Evolutionary conservation across 2,888 invertebrate genomes (phyloP).

Genomic region (Agrochola litura): DNA sequence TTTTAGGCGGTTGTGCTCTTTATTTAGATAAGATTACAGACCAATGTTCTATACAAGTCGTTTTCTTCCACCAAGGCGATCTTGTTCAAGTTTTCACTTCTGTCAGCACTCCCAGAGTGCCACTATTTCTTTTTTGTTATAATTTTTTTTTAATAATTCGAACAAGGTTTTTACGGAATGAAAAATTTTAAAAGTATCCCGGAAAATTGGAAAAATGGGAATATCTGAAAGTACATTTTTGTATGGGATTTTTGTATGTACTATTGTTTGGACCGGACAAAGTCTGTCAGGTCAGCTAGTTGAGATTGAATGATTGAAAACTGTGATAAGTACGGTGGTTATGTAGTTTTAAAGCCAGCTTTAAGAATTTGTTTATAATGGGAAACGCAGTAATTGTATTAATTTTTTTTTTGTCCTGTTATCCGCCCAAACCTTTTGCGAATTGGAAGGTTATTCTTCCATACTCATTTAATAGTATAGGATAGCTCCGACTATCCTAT

Average conservation of each 20-base stretch:
- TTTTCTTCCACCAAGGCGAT: too few relatives aligned
- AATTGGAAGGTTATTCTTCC: too few relatives aligned
- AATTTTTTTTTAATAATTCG: neutral
- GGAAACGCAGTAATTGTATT: neutral
- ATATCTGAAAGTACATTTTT: neutral
- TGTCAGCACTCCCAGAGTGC: too few relatives aligned
- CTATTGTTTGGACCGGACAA: neutral
- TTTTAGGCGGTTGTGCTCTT: too few relatives aligned
- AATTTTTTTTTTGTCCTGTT: too few relatives aligned
- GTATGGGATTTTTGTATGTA: neutral
- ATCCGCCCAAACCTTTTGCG: neutral
- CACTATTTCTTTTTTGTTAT: too few relatives aligned
- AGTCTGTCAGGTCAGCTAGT: neutral
- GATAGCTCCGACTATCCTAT: too few relatives aligned
- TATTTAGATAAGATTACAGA: too few relatives aligned
- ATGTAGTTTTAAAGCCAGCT: neutral
- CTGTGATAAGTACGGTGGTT: neutral
- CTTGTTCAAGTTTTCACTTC: too few relatives aligned
- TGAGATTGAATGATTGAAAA: constrained; percentile 9
- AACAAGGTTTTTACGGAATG: neutral
- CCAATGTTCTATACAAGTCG: too few relatives aligned
- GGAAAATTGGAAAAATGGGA: neutral
- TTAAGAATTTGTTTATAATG: neutral
- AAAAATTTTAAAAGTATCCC: neutral
- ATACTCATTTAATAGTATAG: too few relatives aligned